Conservation (phyloP, 2,888 invertebrate species). For the Thereva nobilitata region DNA sequence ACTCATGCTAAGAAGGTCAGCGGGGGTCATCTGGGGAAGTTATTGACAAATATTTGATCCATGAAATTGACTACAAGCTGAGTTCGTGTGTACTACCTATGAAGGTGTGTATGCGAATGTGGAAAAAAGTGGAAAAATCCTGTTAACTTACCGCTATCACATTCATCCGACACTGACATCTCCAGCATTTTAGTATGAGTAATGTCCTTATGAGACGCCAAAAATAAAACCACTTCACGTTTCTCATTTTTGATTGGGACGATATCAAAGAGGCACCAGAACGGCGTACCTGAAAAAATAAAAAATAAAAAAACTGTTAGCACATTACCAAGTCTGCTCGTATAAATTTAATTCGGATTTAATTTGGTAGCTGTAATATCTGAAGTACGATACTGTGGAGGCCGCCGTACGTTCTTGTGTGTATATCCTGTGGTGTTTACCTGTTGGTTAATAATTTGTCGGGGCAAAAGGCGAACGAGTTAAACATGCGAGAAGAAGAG, state of each 20-base stretch:
- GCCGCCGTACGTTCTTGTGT: too few species aligned
- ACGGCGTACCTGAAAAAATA: slow-evolving; percentile 74
- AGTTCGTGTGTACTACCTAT: background rate
- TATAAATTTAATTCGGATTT: slow-evolving; percentile 7
- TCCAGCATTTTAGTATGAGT: slow-evolving; percentile 89
- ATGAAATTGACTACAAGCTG: slow-evolving; percentile 14
- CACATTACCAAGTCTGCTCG: background rate
- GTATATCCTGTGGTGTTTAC: too few species aligned
- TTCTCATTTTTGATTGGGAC: slow-evolving; percentile 99
- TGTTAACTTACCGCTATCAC: slow-evolving; percentile 80
- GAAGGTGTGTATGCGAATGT: background rate
- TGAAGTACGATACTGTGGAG: too few species aligned
- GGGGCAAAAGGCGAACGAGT: too few species aligned
- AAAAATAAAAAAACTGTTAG: slow-evolving; percentile 44
- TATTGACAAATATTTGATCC: slow-evolving; percentile 12
- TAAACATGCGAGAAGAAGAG: too few species aligned
- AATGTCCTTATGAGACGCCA: slow-evolving; percentile 96
- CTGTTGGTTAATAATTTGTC: too few species aligned
- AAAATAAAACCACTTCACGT: slow-evolving; percentile 91
- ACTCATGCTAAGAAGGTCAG: slow-evolving; percentile 1
- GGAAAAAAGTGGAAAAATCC: background rate
- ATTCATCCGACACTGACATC: slow-evolving; percentile 81
- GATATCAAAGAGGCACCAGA: slow-evolving; percentile 96
- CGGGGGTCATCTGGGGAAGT: background rate
- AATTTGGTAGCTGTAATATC: too few species aligned